Evolutionary conservation across 2,888 invertebrate genomes (phyloP).

Genomic region (Mongoloraphidia duomilia): DNA sequence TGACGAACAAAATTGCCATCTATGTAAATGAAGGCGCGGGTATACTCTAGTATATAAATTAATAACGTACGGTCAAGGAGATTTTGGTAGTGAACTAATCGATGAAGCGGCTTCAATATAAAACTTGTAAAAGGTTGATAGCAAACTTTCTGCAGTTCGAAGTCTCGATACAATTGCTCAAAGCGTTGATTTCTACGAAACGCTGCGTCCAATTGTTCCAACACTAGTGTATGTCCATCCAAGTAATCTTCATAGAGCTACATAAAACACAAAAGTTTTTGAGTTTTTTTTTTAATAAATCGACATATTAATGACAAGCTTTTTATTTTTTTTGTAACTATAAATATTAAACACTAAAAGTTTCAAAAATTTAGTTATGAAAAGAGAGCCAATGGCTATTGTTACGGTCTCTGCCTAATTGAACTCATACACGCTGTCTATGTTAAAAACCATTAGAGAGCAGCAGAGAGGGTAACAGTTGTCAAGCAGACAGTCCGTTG

Average conservation of each 20-base stretch:
- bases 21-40: neutral
- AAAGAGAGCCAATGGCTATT: no score
- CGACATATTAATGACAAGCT: slow-evolving; percentile 2
- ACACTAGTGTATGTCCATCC: slow-evolving; percentile 56
- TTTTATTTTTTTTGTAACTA: no score
- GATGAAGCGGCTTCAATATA: slow-evolving; percentile 67
- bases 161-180: slow-evolving; percentile 55
- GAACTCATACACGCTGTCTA: no score
- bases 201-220: slow-evolving; percentile 68
- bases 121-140: slow-evolving; percentile 75
- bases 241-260: slow-evolving; percentile 57
- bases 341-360: no score
- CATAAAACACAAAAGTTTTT: slow-evolving; percentile 20
- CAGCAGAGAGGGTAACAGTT: no score
- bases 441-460: no score
- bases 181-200: slow-evolving; percentile 54
- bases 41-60: neutral
- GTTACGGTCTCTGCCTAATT: no score
- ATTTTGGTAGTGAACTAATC: slow-evolving; percentile 70
- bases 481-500: no score
- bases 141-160: slow-evolving; percentile 72
- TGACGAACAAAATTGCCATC: neutral
- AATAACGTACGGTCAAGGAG: slow-evolving; percentile 54
- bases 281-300: slow-evolving; percentile 4
- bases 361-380: no score